These are phyloP conservation scores for Leucoptera coffeella DNA, from an alignment of 2,888 invertebrate genomes.

Conservation along the genomic window DNA sequence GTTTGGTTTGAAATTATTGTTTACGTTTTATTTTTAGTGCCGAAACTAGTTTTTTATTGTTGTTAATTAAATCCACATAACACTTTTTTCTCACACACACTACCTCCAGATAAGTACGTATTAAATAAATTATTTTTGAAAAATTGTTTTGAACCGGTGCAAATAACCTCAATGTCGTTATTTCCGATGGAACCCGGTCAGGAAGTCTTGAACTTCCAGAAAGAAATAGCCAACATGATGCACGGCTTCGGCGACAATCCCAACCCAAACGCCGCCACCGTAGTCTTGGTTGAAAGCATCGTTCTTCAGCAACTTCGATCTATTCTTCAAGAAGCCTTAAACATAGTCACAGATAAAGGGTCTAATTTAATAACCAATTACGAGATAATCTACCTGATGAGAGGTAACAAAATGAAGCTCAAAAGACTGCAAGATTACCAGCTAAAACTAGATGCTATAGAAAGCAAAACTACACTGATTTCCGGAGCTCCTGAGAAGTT, in stretches of 20 bases:
- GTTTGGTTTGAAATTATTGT: not conserved
- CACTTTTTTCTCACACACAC: too few relatives aligned
- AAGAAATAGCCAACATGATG: constrained; percentile 83
- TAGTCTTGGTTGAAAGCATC: constrained; percentile 76
- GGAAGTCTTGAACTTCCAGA: constrained; percentile 41
- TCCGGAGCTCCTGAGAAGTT: constrained; percentile 15
- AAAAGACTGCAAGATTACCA: constrained; percentile 72
- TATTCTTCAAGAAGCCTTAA: constrained; percentile 69
- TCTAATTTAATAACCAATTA: constrained; percentile 49
- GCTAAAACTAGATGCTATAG: constrained; percentile 46
- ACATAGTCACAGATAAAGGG: constrained; percentile 58
- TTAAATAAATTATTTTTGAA: too few relatives aligned
- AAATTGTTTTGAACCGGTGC: too few relatives aligned
- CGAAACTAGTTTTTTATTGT: too few relatives aligned
- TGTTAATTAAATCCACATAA: too few relatives aligned
- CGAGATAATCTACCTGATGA: constrained; percentile 79
- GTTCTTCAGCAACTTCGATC: constrained; percentile 73
- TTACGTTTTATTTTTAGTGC: not conserved
- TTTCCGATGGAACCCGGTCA: constrained; percentile 25
- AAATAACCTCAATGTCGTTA: too few relatives aligned
- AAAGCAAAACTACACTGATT: constrained; percentile 18
- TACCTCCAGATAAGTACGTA: too few relatives aligned
- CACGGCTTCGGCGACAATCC: constrained; percentile 90
- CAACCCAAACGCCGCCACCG: constrained; percentile 74
- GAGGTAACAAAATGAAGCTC: constrained; percentile 73